phyloP scores from a whole-genome alignment of 2,113 vertebrate genomes.

The Todiramphus saurophagus region DNA sequence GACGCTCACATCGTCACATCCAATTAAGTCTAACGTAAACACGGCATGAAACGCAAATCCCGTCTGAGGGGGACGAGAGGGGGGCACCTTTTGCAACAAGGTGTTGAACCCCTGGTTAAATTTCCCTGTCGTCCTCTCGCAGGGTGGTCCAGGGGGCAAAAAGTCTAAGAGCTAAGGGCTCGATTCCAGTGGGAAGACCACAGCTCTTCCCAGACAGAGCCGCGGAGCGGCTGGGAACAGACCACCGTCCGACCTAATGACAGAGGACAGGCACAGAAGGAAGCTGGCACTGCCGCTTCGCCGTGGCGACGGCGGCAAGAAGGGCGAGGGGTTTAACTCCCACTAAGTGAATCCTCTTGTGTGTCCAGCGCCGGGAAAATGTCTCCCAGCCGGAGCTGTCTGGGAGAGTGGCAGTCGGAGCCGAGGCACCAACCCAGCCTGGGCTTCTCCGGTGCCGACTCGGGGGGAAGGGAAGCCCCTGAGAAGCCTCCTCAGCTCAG shows the following conservation, averaged over 20 bases:
- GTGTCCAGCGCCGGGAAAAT: neutral
- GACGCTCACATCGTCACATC: neutral
- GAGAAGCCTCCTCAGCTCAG: fast-evolving
- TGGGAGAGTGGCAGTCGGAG: neutral
- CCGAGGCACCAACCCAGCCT: neutral
- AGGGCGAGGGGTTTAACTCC: neutral
- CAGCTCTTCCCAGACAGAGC: neutral
- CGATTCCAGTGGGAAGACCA: neutral
- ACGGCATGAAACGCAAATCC: neutral
- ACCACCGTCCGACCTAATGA: neutral
- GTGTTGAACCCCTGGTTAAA: neutral
- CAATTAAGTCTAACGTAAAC: neutral
- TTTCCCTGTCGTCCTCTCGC: neutral
- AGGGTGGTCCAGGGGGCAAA: fast-evolving
- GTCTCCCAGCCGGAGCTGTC: neutral
- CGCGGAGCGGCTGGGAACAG: neutral
- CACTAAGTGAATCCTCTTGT: neutral
- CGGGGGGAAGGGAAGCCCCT: neutral
- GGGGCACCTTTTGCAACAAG: neutral
- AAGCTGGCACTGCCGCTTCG: neutral
- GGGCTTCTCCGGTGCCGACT: neutral
- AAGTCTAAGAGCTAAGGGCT: neutral
- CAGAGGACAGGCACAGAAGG: neutral
- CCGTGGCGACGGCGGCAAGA: neutral
- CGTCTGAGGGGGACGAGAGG: neutral